Percentiles rank a stretch among this genome's conserved stretches.
These are phyloP conservation scores for Zoanthus gigantus DNA, from an alignment of 92 coral and sea anemone species.

Conservation along the genomic window DNA sequence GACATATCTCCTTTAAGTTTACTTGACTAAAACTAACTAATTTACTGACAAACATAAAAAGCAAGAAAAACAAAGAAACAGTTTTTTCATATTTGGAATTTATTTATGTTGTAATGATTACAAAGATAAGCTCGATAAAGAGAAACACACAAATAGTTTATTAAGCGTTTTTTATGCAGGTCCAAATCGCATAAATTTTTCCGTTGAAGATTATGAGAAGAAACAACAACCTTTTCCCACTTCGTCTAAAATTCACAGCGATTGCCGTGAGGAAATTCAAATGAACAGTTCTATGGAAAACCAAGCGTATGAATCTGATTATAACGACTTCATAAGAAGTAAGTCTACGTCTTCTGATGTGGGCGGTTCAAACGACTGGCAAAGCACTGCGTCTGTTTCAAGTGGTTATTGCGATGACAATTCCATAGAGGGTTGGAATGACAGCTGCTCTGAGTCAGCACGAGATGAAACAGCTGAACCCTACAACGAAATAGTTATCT, in stretches of 20 bases:
- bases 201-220: constrained; percentile 31
- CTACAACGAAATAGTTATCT: constrained; percentile 31
- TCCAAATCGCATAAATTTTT: constrained; percentile 10
- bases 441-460: constrained; percentile 28
- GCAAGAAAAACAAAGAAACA: too few species aligned
- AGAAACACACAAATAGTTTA: background rate
- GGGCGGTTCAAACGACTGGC: constrained; percentile 5
- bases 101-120: background rate
- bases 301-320: constrained; percentile 61
- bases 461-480: background rate
- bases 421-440: constrained; percentile 13
- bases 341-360: background rate
- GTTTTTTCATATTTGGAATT: too few species aligned
- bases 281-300: constrained; percentile 52
- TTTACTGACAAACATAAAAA: too few species aligned
- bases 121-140: background rate
- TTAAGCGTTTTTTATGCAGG: background rate
- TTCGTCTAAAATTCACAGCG: background rate
- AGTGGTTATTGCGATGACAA: constrained; percentile 28
- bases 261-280: background rate
- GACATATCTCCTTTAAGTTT: too few species aligned
- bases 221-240: background rate
- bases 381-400: constrained; percentile 23
- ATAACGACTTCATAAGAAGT: background rate
- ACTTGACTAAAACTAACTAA: too few species aligned